Evolutionary conservation across 1,140 invertebrate genomes (phyloP).

Genomic region (Caenorhabditis briggsae): DNA sequence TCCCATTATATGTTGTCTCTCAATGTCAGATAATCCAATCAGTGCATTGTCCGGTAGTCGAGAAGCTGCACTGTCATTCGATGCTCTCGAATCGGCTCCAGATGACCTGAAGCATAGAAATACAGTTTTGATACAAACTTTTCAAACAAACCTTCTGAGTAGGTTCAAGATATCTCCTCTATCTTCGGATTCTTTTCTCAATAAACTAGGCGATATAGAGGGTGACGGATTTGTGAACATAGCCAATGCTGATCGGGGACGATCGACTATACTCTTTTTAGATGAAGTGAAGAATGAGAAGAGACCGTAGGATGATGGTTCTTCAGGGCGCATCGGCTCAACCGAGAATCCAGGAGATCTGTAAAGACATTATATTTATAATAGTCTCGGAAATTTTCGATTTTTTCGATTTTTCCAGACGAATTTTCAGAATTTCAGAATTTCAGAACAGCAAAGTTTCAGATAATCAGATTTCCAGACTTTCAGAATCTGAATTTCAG

Average conservation of each 20-base stretch:
- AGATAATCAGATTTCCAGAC: too few species aligned
- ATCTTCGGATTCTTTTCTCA: conserved; percentile 52
- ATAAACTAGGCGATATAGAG: background rate
- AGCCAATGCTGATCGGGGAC: conserved; percentile 53
- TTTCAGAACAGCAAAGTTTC: too few species aligned
- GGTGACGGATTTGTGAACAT: conserved; percentile 52
- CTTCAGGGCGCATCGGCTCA: conserved; percentile 42
- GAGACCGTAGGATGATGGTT: conserved; percentile 43
- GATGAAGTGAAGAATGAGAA: conserved; percentile 55
- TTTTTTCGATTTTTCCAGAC: too few species aligned
- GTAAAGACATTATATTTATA: background rate
- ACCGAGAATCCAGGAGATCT: conserved; percentile 38
- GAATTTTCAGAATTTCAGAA: too few species aligned
- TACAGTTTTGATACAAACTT: background rate
- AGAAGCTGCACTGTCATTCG: conserved; percentile 59
- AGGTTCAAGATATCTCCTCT: conserved; percentile 61
- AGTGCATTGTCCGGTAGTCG: conserved; percentile 62
- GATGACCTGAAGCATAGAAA: conserved; percentile 50
- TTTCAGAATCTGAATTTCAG: too few species aligned
- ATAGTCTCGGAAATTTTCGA: too few species aligned
- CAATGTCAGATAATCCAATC: conserved; percentile 61
- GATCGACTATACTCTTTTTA: conserved; percentile 17
- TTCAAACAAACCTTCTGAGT: conserved; percentile 45
- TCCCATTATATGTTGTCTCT: conserved; percentile 62
- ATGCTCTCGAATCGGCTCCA: conserved; percentile 62